These are phyloP conservation scores for Netelia inedita DNA, from an alignment of 2,888 invertebrate genomes.

Conservation along the genomic window DNA sequence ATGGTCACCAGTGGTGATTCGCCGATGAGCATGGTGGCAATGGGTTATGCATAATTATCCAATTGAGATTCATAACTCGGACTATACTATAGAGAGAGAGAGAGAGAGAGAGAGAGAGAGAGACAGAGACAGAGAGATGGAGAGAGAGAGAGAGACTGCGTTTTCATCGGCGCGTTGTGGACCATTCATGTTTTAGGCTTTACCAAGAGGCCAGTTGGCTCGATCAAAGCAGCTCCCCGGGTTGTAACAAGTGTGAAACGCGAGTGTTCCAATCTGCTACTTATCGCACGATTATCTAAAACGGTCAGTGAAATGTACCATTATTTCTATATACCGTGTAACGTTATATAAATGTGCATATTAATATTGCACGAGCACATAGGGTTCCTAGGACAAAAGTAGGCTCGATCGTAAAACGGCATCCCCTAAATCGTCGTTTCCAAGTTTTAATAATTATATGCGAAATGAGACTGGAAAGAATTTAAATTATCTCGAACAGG, in stretches of 20 bases:
- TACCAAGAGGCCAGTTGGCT: conserved; percentile 63
- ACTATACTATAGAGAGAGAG: conserved; percentile 74
- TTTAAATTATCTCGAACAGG: too few relatives aligned
- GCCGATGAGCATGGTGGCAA: conserved; percentile 78
- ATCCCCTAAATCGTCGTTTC: background rate
- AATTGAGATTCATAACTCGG: conserved; percentile 84
- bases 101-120: conserved; percentile 50
- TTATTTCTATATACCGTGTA: conserved; percentile 54
- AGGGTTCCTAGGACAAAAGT: background rate
- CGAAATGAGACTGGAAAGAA: too few relatives aligned
- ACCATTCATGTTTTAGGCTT: conserved; percentile 82
- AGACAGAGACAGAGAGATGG: conserved; percentile 63
- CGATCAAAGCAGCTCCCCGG: conserved; percentile 28
- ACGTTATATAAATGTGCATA: conserved; percentile 44
- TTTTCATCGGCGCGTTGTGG: conserved; percentile 75
- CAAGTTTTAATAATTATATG: too few relatives aligned
- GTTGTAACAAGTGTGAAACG: conserved; percentile 48
- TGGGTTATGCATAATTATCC: conserved; percentile 84
- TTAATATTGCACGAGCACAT: background rate
- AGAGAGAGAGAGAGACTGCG: conserved; percentile 72
- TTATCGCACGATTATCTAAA: conserved; percentile 62
- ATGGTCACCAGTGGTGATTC: conserved; percentile 77
- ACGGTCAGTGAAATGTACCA: conserved; percentile 67
- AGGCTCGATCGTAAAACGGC: background rate
- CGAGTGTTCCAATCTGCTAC: conserved; percentile 63